Percentiles rank a stretch among this genome's conserved stretches.
phyloP scores from a whole-genome alignment of 2,888 invertebrate genomes.

The Ceraclea dissimilis region DNA sequence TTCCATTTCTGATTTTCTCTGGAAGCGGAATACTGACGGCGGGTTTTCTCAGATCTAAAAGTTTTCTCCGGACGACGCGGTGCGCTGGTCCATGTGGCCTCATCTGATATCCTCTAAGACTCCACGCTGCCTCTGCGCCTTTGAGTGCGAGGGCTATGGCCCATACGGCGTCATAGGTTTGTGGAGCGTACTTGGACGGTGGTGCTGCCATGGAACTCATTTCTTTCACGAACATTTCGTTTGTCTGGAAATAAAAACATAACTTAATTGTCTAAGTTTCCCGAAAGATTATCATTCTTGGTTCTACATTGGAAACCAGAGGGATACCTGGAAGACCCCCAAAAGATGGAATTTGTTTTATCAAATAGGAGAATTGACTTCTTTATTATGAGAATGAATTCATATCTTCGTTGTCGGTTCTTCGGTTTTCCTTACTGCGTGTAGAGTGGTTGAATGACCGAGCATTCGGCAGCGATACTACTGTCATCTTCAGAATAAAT shows the following conservation, averaged over 20 bases:
- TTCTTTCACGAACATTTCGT: constrained; percentile 54
- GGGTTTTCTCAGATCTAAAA: constrained; percentile 11
- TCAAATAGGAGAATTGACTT: no score
- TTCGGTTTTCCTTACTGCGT: no score
- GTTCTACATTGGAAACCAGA: no score
- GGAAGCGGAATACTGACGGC: neutral
- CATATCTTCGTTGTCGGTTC: no score
- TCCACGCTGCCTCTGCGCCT: constrained; percentile 54
- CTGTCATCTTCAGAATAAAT: no score
- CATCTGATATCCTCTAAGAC: constrained; percentile 68
- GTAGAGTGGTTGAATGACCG: no score
- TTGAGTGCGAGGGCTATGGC: constrained; percentile 73
- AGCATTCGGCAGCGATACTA: no score
- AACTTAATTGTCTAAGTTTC: no score
- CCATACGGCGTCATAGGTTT: constrained; percentile 89
- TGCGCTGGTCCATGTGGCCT: constrained; percentile 55
- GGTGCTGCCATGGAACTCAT: constrained; percentile 47
- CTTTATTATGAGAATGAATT: no score
- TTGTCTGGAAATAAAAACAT: constrained; percentile 44
- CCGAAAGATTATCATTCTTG: no score
- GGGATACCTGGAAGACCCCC: no score
- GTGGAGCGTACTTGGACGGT: constrained; percentile 63
- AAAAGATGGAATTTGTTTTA: no score
- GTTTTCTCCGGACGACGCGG: constrained; percentile 32
- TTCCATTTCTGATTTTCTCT: constrained; percentile 14